Percentiles rank a stretch among this genome's conserved stretches.
These are phyloP conservation scores for Acronicta leporina DNA, from an alignment of 2,888 invertebrate genomes.

Conservation along the genomic window DNA sequence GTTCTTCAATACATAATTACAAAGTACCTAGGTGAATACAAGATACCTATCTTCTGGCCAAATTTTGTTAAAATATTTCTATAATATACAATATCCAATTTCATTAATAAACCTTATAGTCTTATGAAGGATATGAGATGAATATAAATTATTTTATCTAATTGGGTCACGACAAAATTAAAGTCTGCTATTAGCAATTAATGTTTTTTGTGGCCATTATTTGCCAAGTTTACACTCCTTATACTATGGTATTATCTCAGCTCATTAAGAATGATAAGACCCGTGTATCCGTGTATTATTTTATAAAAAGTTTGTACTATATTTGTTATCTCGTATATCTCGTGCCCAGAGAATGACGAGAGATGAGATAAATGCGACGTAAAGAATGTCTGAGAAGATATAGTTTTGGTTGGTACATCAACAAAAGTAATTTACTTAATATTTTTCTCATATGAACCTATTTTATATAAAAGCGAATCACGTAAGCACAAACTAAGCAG, in stretches of 20 bases:
- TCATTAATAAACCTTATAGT: background rate
- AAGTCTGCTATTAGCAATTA: slow-evolving; percentile 2
- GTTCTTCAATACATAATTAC: no score
- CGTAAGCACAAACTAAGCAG: no score
- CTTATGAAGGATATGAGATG: background rate
- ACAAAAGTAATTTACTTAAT: no score
- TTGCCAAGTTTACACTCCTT: background rate
- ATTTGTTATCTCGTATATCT: no score
- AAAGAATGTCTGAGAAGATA: no score
- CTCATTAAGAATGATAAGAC: background rate
- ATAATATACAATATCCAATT: background rate
- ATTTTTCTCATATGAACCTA: no score
- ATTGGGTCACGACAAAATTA: slow-evolving; percentile 4
- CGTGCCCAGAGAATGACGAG: no score
- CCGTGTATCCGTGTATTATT: background rate
- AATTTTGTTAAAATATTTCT: background rate
- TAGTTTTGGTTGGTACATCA: no score
- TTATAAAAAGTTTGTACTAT: background rate
- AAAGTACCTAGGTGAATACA: no score
- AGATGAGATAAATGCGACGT: no score
- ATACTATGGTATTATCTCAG: background rate
- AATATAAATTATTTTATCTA: background rate
- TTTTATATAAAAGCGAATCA: no score
- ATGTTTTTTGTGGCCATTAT: background rate
- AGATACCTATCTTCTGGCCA: no score